Conservation (phyloP, 2,113 vertebrate genomes). For the Anguilla japonica region DNA sequence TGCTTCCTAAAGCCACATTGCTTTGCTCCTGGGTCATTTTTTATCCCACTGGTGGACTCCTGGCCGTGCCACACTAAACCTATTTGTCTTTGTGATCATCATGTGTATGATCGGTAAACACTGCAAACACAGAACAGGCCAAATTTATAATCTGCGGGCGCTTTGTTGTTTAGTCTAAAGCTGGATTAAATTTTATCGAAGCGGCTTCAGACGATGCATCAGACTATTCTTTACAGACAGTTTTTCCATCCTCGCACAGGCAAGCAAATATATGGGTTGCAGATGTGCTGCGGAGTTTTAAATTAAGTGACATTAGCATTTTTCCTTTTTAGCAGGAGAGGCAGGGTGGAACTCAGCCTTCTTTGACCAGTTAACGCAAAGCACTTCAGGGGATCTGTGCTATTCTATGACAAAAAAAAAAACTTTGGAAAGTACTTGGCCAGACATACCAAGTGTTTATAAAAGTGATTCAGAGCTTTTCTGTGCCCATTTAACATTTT, state of each 20-base stretch:
- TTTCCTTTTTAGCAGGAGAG: neutral
- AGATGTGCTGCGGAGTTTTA: neutral
- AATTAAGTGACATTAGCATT: neutral
- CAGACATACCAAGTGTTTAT: neutral
- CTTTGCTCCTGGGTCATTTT: neutral
- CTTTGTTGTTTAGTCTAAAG: constrained; percentile 56
- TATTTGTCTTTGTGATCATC: constrained; percentile 43
- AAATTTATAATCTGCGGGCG: constrained; percentile 46
- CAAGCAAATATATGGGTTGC: constrained; percentile 7
- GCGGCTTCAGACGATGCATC: constrained; percentile 45
- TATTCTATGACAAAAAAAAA: neutral
- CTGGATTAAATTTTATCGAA: constrained; percentile 57
- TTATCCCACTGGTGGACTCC: constrained; percentile 10
- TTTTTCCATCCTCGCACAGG: neutral
- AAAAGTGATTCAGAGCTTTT: neutral
- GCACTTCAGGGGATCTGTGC: neutral
- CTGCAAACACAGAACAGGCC: constrained; percentile 44
- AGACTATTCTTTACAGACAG: constrained; percentile 35
- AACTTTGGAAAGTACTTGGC: neutral
- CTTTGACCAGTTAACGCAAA: neutral
- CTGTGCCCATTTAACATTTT: too few species aligned
- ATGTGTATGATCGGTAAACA: constrained; percentile 50
- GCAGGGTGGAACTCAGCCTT: neutral
- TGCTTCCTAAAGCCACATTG: too few species aligned
- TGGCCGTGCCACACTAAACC: constrained; percentile 44